Evolutionary conservation across 2,113 vertebrate genomes (phyloP), one percentile per base, ranked within the genome.

Genomic region (Scartelaos histophorus): DNA sequence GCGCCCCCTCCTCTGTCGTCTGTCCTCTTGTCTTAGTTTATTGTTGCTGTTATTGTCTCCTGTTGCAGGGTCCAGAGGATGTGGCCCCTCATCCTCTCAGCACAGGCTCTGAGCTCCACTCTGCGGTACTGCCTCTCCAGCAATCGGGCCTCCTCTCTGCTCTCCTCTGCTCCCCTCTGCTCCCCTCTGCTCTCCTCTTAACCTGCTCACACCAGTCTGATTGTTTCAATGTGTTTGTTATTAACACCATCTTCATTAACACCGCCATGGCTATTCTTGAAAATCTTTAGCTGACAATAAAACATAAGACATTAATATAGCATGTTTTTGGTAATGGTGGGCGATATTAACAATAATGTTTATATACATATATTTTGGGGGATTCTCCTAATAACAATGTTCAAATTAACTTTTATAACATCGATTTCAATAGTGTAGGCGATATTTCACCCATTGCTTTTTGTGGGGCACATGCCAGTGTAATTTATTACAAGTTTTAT

Each of bases 21-120:
- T 17, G 53, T 77, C 75, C 81, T 86, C 80, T 86, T 91, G 86
- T 93, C 88, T 91, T 91, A 93, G 92, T 93, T 92, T 92, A 90
- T 93, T 90, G 92, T 94, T 94, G 90, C 90, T 92, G 89, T 93
- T 93, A 82, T 94, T 94, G 93, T 94, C 91, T 94, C 89, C 92
- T 91, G 84, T 92, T 94, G 93, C 93, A 94, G 94, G 92, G 93
- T 93, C 92, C 93, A 89, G 94, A 94, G 90, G 94, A 94, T 91
- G 90, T 91, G 89, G 85, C 79, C 88, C 92, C 88, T 84, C 91
- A 93, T 90, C 92, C 93, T 92, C 93, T 94, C 92, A 92, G 92
- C 91, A 93, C 92, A 90, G 93, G 93, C 88, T 93, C 93, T 93
- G 91, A 92, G 91, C 92, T 92, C 92, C 91, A 92, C 92, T 92